These are phyloP conservation scores for Hybognathus amarus DNA, from an alignment of 2,797 vertebrate species.

Conservation along the genomic window DNA sequence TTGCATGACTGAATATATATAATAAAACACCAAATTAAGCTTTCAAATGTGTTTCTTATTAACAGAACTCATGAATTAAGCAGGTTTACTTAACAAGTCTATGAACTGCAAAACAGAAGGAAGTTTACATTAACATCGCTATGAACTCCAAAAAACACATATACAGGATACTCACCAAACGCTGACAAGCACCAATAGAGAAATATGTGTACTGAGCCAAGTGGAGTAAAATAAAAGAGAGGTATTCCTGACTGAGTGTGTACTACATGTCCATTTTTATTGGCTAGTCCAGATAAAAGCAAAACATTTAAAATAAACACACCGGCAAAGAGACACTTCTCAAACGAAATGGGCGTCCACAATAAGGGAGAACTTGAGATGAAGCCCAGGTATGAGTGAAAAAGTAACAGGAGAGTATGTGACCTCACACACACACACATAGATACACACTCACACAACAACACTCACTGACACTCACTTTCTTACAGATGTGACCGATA, in stretches of 20 bases:
- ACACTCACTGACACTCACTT: neutral
- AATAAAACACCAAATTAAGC: neutral
- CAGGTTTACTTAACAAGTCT: neutral
- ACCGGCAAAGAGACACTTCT: slow-evolving; percentile 38
- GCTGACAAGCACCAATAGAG: slow-evolving; percentile 45
- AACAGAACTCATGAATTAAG: neutral
- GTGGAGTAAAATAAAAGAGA: slow-evolving; percentile 1
- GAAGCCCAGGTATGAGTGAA: slow-evolving; percentile 13
- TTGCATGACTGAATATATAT: neutral
- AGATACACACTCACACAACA: neutral
- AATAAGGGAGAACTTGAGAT: slow-evolving; percentile 71
- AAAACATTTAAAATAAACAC: neutral
- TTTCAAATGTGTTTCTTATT: neutral
- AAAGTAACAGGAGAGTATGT: slow-evolving; percentile 40
- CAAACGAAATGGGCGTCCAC: slow-evolving; percentile 60
- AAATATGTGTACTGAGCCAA: slow-evolving; percentile 13
- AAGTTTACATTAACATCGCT: neutral
- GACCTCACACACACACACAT: slow-evolving; percentile 11
- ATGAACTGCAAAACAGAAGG: neutral
- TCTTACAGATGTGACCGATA: neutral
- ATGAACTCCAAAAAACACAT: neutral
- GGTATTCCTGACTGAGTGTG: slow-evolving; percentile 55
- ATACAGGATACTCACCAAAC: slow-evolving; percentile 73
- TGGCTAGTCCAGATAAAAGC: slow-evolving; percentile 34
- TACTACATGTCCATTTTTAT: slow-evolving; percentile 63